Evolutionary conservation across 2,888 invertebrate genomes (phyloP), one percentile per base, ranked within the genome.

Genomic region (Microctonus brassicae): DNA sequence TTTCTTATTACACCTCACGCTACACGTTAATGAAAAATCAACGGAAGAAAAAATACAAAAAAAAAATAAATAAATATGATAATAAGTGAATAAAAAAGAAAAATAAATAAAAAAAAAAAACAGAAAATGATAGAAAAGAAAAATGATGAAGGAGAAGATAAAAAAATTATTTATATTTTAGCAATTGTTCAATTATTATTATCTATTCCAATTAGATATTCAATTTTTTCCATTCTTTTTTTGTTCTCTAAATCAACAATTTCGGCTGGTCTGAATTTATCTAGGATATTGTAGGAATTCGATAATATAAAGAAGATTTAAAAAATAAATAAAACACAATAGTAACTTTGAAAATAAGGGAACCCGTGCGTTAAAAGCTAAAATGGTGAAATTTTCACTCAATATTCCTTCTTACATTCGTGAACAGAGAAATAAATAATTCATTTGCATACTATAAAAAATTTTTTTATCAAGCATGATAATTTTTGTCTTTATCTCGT

Each of bases 241-340:
- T 77, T 74, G 74, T 74, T 72, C 47, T 75, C 69, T 55, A 73
- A 77, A 84, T 82, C 81, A 75, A 84, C 84, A 81, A 84, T 85
- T 86, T 86, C 85, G 86, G 85, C 86, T 85, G 85, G 85, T 85
- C 85, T 86, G 85, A 85, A 86, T 85, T 84, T 83, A 82, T 80
- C 81, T 85, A 85, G 83, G 79, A 78, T 79, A 81, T 39, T 84
- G 82, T 81, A 76, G 71, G 72, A 75, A 64, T 72, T 76, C 65
- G 67, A 76, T 73, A 79, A 77, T 73, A 75, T 71, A 72, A 74
- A 75, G 65, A n/a, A 75, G 65, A n/a, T n/a, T n/a, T n/a, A 69
- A 72, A 73, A 68, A 52, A 67, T 66, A 68, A 70, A 69, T 52
- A 55, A 65, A 52, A 36, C 17, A 55, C 47, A 52, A 33, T 58